Evolutionary conservation across 2,113 vertebrate species (phyloP).

Genomic region (Cairina moschata): DNA sequence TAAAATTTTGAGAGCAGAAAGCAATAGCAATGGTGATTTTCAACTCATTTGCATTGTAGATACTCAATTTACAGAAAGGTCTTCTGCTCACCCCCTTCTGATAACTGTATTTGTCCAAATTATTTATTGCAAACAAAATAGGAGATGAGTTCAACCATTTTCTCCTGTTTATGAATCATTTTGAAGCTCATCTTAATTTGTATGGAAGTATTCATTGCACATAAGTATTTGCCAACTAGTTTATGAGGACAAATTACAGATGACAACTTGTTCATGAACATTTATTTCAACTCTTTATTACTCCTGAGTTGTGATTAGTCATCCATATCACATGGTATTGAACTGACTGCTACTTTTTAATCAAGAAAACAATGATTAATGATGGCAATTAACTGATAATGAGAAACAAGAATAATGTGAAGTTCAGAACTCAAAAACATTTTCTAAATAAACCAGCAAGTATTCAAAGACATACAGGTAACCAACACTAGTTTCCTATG

Average conservation of each 20-base stretch:
- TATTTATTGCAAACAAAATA: conserved; percentile 49
- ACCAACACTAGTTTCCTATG: neutral
- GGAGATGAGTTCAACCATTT: conserved; percentile 24
- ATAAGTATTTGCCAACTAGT: conserved; percentile 56
- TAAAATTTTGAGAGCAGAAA: conserved; percentile 15
- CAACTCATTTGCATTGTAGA: conserved; percentile 42
- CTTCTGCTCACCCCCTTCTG: neutral
- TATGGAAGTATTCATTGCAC: conserved; percentile 26
- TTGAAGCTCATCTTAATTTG: conserved; percentile 52
- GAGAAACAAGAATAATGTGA: conserved; percentile 60
- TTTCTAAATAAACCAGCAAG: conserved; percentile 38
- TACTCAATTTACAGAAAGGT: neutral
- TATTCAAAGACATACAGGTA: neutral
- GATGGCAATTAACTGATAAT: conserved; percentile 66
- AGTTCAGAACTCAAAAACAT: conserved; percentile 39
- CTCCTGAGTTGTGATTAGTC: conserved; percentile 64
- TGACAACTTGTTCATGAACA: conserved; percentile 55
- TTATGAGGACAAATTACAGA: conserved; percentile 70
- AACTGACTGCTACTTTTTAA: conserved; percentile 68
- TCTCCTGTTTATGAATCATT: conserved; percentile 32
- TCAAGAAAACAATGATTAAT: conserved; percentile 71
- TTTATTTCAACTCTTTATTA: conserved; percentile 68
- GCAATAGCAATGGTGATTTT: conserved; percentile 47
- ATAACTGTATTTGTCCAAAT: conserved; percentile 55
- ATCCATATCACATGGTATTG: conserved; percentile 62